Evolutionary conservation across 2,888 invertebrate genomes (phyloP), one percentile per base, ranked within the genome.

Genomic region (Caenorhabditis macrosperma): DNA sequence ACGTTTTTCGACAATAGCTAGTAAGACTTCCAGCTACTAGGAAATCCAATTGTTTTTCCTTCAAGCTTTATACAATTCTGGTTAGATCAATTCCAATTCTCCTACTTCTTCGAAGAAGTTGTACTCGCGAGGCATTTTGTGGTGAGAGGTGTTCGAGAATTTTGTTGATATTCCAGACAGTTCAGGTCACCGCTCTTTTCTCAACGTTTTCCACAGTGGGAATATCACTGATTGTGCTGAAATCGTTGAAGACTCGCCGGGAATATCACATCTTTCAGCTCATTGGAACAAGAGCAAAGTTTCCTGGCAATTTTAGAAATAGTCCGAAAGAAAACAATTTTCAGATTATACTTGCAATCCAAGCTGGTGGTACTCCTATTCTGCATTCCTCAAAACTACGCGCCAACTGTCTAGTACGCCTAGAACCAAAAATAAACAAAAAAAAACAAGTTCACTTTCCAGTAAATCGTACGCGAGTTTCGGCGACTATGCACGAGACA

Each of bases 401-500:
- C 20, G 2, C 35, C 15, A 22, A 1, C 12, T 6, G 12, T 38
- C 15, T n/a, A 57, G 59, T 48, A 3, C 46, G 35, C 20, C 30
- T 59, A 17, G 12, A 17, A 30, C 17, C 15, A 33, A 44, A 59
- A 68, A 50, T n/a, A n/a, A n/a, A n/a, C n/a, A n/a, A n/a, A n/a
- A n/a, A n/a, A n/a, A n/a, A n/a, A n/a, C n/a, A n/a, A n/a, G n/a
- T n/a, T n/a, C n/a, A n/a, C n/a, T 60, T 60, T 48, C 30, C 48
- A 59, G 66, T 30, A 52, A 66, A 54, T 30, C 44, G 22, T 60
- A 57, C 41, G 20, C 33, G 17, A 44, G 59, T 15, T 64, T 64
- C 38, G 52, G 60, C 5, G 52, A 75, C 10, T 68, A 68, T 38
- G 68, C 50, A 24, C 35, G 38, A 4, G 68, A 68, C 33, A 30